A percentile compares a stretch with the other conserved stretches of the same genome.
Evolutionary conservation across 2,888 invertebrate species (phyloP).

Genomic region (Steromphala cineraria): DNA sequence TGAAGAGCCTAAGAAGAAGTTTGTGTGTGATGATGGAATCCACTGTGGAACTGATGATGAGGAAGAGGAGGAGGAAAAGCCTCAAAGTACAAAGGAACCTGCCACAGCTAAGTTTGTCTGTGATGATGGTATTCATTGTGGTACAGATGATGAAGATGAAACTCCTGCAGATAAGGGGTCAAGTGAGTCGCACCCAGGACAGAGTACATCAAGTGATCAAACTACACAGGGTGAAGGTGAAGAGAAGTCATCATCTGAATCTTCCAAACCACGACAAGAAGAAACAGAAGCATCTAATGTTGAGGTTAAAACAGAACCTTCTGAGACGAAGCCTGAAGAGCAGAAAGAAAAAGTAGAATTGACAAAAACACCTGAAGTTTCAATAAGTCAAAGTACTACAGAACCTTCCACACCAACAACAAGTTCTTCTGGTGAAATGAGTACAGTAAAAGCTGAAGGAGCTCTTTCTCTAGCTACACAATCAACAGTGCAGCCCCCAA

Average conservation of each 20-base stretch:
- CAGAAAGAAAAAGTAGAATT: not conserved
- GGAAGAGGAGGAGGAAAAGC: slow-evolving; percentile 34
- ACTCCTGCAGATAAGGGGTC: not conserved
- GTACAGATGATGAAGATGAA: slow-evolving; percentile 42
- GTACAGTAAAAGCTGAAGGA: not conserved
- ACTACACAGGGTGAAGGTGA: not conserved
- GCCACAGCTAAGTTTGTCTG: slow-evolving; percentile 29
- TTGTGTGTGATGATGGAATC: slow-evolving; percentile 44
- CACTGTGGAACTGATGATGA: slow-evolving; percentile 53
- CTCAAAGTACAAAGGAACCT: not conserved
- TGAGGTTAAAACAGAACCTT: not conserved
- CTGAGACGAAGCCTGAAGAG: not conserved
- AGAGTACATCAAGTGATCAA: not conserved
- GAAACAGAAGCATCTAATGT: not conserved
- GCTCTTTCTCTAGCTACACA: not conserved
- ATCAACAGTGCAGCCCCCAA: not conserved
- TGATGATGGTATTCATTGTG: slow-evolving; percentile 42
- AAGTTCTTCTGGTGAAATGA: not conserved
- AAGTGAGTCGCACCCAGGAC: not conserved
- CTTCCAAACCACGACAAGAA: not conserved
- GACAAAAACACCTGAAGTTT: not conserved
- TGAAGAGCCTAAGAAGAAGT: slow-evolving; percentile 30
- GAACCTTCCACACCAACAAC: not conserved
- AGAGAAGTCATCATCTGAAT: not conserved
- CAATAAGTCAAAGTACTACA: not conserved